phyloP scores from a whole-genome alignment of 2,888 invertebrate genomes.

The Disparrhopalites patrizii region DNA sequence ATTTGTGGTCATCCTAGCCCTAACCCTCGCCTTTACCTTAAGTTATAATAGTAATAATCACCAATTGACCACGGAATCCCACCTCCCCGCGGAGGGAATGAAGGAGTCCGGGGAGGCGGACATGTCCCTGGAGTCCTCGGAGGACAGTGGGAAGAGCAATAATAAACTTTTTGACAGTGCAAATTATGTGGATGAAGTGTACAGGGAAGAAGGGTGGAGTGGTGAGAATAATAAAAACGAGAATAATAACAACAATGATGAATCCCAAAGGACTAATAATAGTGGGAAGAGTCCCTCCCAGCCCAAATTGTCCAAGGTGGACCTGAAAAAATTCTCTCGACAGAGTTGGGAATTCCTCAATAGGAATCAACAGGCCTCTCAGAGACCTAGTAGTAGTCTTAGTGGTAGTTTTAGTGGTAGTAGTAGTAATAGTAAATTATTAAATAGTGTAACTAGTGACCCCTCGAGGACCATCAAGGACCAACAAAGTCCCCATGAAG shows the following conservation, averaged over 20 bases:
- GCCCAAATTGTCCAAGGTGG: constrained; percentile 24
- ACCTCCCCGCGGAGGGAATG: no score
- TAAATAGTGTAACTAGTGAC: background rate
- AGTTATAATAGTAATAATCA: no score
- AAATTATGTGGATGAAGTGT: background rate
- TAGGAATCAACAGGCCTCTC: constrained; percentile 27
- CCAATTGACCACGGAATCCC: no score
- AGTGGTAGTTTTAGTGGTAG: background rate
- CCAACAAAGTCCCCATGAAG: background rate
- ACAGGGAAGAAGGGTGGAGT: background rate
- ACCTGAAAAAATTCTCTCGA: constrained; percentile 41
- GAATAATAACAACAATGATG: background rate
- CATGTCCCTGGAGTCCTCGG: background rate
- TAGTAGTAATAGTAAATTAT: background rate
- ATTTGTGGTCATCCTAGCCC: background rate
- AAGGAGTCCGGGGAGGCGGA: background rate
- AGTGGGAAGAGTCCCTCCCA: background rate
- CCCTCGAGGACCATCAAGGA: background rate
- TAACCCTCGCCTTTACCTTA: background rate
- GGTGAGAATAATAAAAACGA: background rate
- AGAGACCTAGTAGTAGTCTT: constrained; percentile 22
- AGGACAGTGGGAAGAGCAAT: background rate
- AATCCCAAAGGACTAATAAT: background rate
- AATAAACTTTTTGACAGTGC: background rate
- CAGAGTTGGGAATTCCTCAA: constrained; percentile 46